phyloP scores from a whole-genome alignment of 2,797 vertebrate species.

The Alcedo quadribrachys region DNA sequence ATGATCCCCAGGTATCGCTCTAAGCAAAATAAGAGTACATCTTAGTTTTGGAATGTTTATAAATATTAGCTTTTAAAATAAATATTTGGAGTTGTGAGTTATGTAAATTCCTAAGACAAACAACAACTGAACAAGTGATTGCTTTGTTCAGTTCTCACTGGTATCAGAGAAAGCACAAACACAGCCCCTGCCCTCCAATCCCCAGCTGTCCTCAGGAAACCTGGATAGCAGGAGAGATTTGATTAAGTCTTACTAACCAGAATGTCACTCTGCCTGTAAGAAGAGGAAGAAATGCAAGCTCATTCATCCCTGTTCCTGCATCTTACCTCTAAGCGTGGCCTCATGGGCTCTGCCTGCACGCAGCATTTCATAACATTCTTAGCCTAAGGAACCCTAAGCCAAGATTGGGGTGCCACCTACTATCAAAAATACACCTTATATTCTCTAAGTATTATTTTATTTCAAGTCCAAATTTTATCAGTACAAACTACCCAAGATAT shows the following conservation, averaged over 20 bases:
- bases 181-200: neutral
- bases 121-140: neutral
- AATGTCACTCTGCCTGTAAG: neutral
- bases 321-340: neutral
- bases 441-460: neutral
- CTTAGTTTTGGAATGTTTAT: neutral
- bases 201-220: neutral
- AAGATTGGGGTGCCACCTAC: neutral
- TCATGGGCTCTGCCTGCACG: neutral
- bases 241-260: neutral
- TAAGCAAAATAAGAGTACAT: neutral
- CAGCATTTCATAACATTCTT: neutral
- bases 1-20: neutral
- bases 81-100: neutral
- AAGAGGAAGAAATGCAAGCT: neutral
- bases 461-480: neutral
- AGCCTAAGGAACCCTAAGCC: neutral
- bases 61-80: neutral
- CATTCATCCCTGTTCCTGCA: neutral
- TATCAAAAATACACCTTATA: neutral
- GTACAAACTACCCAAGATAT: neutral
- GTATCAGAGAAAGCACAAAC: neutral
- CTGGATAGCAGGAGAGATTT: neutral
- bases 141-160: neutral
- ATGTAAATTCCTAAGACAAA: neutral